Conservation (phyloP, 2,888 invertebrate species). For the Bombyx huttoni region DNA sequence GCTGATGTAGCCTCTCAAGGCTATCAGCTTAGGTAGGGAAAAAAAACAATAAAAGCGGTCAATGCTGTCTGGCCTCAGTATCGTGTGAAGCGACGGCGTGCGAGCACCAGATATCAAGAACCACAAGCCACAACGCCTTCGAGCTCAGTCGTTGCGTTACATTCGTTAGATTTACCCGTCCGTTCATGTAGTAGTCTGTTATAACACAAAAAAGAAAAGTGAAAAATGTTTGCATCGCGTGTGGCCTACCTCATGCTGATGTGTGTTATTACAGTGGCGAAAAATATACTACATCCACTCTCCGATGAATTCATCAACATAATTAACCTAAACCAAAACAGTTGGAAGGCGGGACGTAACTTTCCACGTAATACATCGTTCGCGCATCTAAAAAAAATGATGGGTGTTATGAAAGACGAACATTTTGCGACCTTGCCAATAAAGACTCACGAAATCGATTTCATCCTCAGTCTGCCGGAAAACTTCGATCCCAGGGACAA, state of each 20-base stretch:
- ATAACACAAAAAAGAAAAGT: constrained; percentile 23
- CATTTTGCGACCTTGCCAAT: constrained; percentile 58
- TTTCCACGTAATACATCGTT: constrained; percentile 75
- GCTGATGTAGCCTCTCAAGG: no score
- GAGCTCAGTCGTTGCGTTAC: constrained; percentile 41
- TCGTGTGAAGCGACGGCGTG: constrained; percentile 29
- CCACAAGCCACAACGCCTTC: constrained; percentile 14
- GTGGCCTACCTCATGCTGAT: constrained; percentile 31
- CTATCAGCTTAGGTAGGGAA: no score
- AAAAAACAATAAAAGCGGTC: constrained; percentile 41
- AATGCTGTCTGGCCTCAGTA: constrained; percentile 26
- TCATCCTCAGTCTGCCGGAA: constrained; percentile 75
- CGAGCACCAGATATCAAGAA: constrained; percentile 26
- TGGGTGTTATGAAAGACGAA: constrained; percentile 79
- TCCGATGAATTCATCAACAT: constrained; percentile 80
- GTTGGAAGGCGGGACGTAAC: constrained; percentile 87
- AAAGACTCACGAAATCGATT: constrained; percentile 33
- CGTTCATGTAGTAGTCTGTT: constrained; percentile 14
- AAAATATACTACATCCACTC: constrained; percentile 59
- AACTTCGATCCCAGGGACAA: constrained; percentile 85
- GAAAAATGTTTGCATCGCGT: constrained; percentile 38
- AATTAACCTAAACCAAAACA: constrained; percentile 77
- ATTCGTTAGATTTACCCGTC: constrained; percentile 35
- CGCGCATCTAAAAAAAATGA: constrained; percentile 75
- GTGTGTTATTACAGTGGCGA: constrained; percentile 26